Conservation (phyloP, 2,888 invertebrate species). For the Tanypteryx hageni region DNA sequence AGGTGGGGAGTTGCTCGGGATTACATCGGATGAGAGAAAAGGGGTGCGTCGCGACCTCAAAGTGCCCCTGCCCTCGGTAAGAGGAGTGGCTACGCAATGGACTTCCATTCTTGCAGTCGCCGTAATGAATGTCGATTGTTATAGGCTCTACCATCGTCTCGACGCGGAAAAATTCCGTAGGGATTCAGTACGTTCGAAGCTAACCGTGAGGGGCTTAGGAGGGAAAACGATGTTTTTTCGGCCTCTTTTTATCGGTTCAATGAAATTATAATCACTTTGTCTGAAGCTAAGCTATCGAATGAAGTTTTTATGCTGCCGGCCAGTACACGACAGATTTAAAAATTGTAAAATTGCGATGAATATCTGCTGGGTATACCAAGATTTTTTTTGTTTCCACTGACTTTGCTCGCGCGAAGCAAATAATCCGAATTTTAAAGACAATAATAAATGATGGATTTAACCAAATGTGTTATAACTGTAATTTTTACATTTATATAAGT, state of each 20-base stretch:
- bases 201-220: not conserved
- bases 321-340: too few species aligned
- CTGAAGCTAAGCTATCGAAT: too few species aligned
- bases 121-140: not conserved
- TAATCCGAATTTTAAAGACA: too few species aligned
- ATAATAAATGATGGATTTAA: too few species aligned
- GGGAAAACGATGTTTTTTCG: conserved; percentile 4
- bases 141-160: not conserved
- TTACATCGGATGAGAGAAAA: conserved; percentile 28
- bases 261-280: too few species aligned
- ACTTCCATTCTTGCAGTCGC: not conserved
- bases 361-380: too few species aligned
- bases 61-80: conserved; percentile 41
- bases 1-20: not conserved
- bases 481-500: too few species aligned
- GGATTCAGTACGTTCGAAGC: not conserved
- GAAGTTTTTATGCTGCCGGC: too few species aligned
- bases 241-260: not conserved
- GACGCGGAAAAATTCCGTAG: not conserved
- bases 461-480: too few species aligned
- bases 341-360: too few species aligned
- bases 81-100: conserved; percentile 34
- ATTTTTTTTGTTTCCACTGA: too few species aligned
- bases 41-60: conserved; percentile 53
- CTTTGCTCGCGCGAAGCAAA: too few species aligned